phyloP scores from a whole-genome alignment of 2,888 invertebrate species.

The Caradrina clavipalpis region DNA sequence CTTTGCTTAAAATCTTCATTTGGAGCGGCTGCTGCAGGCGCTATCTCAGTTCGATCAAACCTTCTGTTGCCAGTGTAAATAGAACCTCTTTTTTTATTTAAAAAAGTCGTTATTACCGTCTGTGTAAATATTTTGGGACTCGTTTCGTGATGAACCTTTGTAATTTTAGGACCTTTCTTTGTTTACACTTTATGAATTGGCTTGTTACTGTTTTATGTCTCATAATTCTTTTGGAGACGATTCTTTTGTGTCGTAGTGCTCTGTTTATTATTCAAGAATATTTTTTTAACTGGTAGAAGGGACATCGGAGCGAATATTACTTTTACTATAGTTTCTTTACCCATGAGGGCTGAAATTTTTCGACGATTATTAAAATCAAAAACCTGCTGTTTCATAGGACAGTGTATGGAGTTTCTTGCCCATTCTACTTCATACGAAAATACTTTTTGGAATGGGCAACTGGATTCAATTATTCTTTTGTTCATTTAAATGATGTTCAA shows the following conservation, averaged over 20 bases:
- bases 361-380: too few relatives aligned
- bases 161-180: conserved; percentile 29
- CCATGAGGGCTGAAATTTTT: too few relatives aligned
- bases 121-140: conserved; percentile 54
- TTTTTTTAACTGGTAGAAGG: neutral
- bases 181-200: conserved; percentile 49
- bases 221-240: conserved; percentile 1
- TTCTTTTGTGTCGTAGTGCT: neutral
- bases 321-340: too few relatives aligned
- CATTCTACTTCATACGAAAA: too few relatives aligned
- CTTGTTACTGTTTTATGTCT: conserved; percentile 45
- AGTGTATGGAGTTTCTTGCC: too few relatives aligned
- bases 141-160: conserved; percentile 42
- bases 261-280: neutral
- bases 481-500: too few relatives aligned
- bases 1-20: conserved; percentile 65
- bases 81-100: conserved; percentile 45
- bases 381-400: too few relatives aligned
- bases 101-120: conserved; percentile 57
- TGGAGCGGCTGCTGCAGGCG: conserved; percentile 51
- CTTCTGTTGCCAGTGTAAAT: conserved; percentile 60
- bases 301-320: too few relatives aligned
- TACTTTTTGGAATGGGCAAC: too few relatives aligned
- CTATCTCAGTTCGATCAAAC: conserved; percentile 60
- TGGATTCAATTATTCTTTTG: too few relatives aligned